Conservation (phyloP, 2,888 invertebrate genomes). For the Drosophila fungiperda region DNA sequence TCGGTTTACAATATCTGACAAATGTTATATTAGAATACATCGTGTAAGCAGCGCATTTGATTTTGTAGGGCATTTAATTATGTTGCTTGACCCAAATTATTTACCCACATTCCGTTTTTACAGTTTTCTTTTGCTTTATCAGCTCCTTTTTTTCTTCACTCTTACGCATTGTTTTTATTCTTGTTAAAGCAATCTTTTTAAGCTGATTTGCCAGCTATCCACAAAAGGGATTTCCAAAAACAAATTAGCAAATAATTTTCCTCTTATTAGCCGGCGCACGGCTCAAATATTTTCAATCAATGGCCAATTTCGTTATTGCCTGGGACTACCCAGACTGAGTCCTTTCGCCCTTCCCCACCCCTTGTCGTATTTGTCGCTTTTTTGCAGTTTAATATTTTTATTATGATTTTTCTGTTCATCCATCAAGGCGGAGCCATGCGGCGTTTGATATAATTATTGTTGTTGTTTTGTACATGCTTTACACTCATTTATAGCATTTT, state of each 20-base stretch:
- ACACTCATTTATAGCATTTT: slow-evolving; percentile 56
- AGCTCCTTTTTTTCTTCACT: slow-evolving; percentile 41
- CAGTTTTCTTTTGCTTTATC: slow-evolving; percentile 50
- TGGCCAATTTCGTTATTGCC: slow-evolving; percentile 33
- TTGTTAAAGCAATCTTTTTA: slow-evolving; percentile 59
- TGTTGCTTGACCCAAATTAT: slow-evolving; percentile 7
- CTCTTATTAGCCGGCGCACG: slow-evolving; percentile 60
- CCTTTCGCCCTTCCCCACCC: not conserved
- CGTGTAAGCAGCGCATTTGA: not conserved
- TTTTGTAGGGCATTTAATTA: slow-evolving; percentile 25
- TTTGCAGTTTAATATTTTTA: slow-evolving; percentile 51
- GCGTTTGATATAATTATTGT: slow-evolving; percentile 34
- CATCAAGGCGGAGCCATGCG: slow-evolving; percentile 35
- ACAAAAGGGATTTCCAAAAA: slow-evolving; percentile 40
- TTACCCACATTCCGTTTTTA: slow-evolving; percentile 21
- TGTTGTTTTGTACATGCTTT: slow-evolving; percentile 29
- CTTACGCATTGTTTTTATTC: slow-evolving; percentile 40
- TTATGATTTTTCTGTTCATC: slow-evolving; percentile 55
- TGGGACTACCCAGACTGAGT: not conserved
- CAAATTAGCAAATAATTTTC: slow-evolving; percentile 76
- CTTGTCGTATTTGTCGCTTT: slow-evolving; percentile 38
- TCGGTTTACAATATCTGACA: not conserved
- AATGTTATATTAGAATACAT: not conserved
- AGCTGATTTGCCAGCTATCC: slow-evolving; percentile 59
- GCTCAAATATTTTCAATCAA: slow-evolving; percentile 66